Conservation (phyloP, 2,888 invertebrate species). For the Oligia strigilis region DNA sequence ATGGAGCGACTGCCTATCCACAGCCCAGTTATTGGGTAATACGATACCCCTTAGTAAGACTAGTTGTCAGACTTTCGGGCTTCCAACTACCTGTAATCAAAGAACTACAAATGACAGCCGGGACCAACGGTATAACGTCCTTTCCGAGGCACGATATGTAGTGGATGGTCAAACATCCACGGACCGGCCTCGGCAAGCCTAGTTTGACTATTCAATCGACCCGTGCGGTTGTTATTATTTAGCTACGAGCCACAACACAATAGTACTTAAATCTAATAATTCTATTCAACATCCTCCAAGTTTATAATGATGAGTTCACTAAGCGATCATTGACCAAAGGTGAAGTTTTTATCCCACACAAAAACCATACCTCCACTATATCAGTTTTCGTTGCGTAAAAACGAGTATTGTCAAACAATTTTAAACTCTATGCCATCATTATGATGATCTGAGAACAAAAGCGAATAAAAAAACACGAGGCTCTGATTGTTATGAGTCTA, state of each 20-base stretch:
- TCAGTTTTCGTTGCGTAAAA: constrained; percentile 13
- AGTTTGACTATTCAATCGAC: not conserved
- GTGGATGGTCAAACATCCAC: not conserved
- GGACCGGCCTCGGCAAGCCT: not conserved
- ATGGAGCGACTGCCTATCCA: not conserved
- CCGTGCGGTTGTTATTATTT: not conserved
- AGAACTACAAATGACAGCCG: not conserved
- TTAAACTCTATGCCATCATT: constrained; percentile 20
- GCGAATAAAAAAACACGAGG: constrained; percentile 4
- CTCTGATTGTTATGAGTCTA: not conserved
- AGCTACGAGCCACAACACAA: not conserved
- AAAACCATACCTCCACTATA: not conserved
- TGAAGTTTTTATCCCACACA: constrained; percentile 5
- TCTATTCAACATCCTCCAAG: not conserved
- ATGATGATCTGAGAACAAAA: constrained; percentile 22
- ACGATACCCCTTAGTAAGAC: not conserved
- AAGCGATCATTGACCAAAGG: not conserved
- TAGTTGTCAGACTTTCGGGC: not conserved
- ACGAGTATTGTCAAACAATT: constrained; percentile 5
- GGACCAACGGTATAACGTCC: not conserved
- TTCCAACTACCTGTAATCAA: not conserved
- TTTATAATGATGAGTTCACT: constrained; percentile 9
- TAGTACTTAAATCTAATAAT: not conserved
- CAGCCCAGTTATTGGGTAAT: not conserved
- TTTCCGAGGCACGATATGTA: not conserved